Conservation (phyloP, 2,888 invertebrate genomes). For the Hirtodrosophila histrioides region DNA sequence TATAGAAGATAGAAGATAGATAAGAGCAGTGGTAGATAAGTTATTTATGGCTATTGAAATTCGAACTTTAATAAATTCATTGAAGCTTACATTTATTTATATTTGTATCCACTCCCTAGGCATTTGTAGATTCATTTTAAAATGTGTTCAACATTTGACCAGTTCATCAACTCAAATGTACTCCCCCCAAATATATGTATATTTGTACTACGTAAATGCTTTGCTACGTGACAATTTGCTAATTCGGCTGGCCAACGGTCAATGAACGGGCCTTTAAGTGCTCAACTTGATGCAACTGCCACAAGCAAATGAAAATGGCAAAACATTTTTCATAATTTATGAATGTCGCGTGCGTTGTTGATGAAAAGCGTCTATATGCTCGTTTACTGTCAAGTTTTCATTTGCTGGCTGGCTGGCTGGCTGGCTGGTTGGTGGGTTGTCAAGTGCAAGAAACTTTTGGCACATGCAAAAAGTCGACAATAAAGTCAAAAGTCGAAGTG, state of each 20-base stretch:
- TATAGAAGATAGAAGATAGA: no score
- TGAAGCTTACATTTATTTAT: no score
- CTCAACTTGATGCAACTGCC: constrained; percentile 26
- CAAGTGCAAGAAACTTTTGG: constrained; percentile 64
- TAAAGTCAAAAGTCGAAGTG: constrained; percentile 77
- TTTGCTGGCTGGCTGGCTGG: no score
- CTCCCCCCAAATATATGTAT: no score
- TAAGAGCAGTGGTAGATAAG: no score
- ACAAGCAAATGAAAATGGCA: constrained; percentile 11
- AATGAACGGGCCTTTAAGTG: constrained; percentile 18
- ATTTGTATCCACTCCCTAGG: no score
- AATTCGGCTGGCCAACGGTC: constrained; percentile 61
- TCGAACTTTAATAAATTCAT: no score
- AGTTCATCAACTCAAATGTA: constrained; percentile 2
- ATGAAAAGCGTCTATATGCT: constrained; percentile 18
- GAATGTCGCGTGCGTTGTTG: constrained; percentile 44
- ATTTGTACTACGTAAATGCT: constrained; percentile 9
- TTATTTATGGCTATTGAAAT: no score
- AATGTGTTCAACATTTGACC: not conserved
- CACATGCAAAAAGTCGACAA: constrained; percentile 35
- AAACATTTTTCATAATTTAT: constrained; percentile 56
- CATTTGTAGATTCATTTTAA: constrained; percentile 2
- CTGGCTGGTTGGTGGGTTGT: no score
- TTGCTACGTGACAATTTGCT: constrained; percentile 80
- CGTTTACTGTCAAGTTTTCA: constrained; percentile 19